Conservation (phyloP, 2,797 vertebrate species). For the Sylvia borin region DNA sequence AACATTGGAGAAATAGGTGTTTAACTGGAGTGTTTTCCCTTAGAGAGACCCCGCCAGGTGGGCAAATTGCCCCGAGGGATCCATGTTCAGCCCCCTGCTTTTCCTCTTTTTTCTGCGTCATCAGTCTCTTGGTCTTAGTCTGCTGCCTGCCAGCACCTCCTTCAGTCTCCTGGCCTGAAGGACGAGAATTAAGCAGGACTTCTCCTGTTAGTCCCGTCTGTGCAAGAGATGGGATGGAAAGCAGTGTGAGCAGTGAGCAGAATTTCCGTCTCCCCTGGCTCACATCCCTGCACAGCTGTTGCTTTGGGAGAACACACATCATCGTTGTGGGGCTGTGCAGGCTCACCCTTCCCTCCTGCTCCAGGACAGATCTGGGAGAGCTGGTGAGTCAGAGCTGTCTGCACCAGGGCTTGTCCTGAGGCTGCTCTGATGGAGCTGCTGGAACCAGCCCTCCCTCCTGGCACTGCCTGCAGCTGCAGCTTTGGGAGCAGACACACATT, state of each 20-base stretch:
- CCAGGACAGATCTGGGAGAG: neutral
- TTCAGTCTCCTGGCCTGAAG: neutral
- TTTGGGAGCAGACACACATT: neutral
- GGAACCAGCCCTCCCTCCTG: rapidly evolving
- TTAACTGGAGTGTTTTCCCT: neutral
- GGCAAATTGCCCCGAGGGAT: neutral
- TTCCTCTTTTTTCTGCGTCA: neutral
- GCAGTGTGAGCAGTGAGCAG: rapidly evolving
- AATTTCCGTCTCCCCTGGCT: neutral
- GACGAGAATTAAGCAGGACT: neutral
- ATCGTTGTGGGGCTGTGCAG: rapidly evolving
- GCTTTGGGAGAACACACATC: neutral
- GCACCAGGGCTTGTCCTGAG: neutral
- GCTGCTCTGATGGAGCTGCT: neutral
- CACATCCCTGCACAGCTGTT: neutral
- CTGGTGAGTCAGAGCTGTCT: neutral
- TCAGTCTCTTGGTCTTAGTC: neutral
- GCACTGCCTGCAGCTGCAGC: neutral
- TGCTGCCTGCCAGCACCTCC: neutral
- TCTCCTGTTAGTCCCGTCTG: rapidly evolving
- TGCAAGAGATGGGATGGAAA: neutral
- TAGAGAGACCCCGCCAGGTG: neutral
- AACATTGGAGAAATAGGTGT: neutral
- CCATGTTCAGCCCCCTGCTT: neutral
- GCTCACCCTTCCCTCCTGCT: neutral